Percentiles rank a stretch among this genome's conserved stretches.
These are phyloP conservation scores for Oligia latruncula DNA, from an alignment of 2,888 invertebrate genomes.

Conservation along the genomic window DNA sequence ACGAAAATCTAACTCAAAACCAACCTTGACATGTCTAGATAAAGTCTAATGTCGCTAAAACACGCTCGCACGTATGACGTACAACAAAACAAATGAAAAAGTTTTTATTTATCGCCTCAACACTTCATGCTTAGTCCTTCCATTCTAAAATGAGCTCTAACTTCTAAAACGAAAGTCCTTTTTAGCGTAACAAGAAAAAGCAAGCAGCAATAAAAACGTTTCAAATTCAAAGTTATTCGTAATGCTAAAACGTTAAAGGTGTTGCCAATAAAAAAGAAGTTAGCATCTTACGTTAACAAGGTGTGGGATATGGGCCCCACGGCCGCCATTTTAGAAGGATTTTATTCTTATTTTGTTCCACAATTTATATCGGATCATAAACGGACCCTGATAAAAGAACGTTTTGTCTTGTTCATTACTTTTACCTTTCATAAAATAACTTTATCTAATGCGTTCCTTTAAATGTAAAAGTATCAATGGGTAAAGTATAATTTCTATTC, in stretches of 20 bases:
- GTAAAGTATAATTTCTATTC: background rate
- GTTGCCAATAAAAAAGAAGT: slow-evolving; percentile 88
- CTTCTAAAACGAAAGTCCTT: slow-evolving; percentile 46
- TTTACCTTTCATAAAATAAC: slow-evolving; percentile 24
- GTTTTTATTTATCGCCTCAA: slow-evolving; percentile 86
- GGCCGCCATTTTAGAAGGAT: slow-evolving; percentile 63
- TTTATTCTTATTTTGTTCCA: slow-evolving; percentile 69
- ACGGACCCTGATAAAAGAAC: slow-evolving; percentile 57
- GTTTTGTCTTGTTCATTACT: slow-evolving; percentile 55
- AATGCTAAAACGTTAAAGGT: slow-evolving; percentile 87
- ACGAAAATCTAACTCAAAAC: slow-evolving; percentile 53
- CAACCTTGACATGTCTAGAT: slow-evolving; percentile 39
- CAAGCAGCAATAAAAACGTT: slow-evolving; percentile 83
- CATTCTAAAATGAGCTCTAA: slow-evolving; percentile 56
- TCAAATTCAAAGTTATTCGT: slow-evolving; percentile 87
- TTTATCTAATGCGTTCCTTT: slow-evolving; percentile 6
- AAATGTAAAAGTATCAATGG: background rate
- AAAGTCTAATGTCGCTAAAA: slow-evolving; percentile 54
- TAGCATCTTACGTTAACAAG: slow-evolving; percentile 86
- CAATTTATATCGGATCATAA: slow-evolving; percentile 60
- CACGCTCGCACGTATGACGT: slow-evolving; percentile 64
- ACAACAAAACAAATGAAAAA: slow-evolving; percentile 77
- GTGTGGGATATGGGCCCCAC: slow-evolving; percentile 80
- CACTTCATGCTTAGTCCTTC: slow-evolving; percentile 64
- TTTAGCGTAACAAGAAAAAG: slow-evolving; percentile 42